Evolutionary conservation across 92 coral and sea anemone genomes (phyloP).

Genomic region (Parazoanthus darwini): DNA sequence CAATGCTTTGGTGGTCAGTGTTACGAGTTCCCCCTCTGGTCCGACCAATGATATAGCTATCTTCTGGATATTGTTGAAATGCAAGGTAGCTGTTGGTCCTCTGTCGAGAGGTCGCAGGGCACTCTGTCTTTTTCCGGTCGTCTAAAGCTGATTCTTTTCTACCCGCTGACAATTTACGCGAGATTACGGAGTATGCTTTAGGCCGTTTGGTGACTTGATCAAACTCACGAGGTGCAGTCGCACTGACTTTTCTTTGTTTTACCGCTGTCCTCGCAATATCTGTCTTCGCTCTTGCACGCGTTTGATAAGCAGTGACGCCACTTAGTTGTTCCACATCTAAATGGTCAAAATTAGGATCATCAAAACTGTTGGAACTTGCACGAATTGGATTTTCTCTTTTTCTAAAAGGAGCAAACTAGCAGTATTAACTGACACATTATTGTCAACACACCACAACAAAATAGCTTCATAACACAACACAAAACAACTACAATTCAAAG

Average conservation of each 20-base stretch:
- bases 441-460: too few relatives aligned
- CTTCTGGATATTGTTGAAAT: neutral
- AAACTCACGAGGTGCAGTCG: neutral
- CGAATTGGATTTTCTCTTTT: neutral
- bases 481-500: too few relatives aligned
- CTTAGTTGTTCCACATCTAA: neutral
- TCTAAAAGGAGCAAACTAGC: neutral
- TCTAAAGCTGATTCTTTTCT: neutral
- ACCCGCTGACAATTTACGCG: neutral
- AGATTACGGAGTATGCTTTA: neutral
- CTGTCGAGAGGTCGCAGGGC: neutral
- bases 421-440: too few relatives aligned
- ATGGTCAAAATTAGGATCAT: neutral
- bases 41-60: neutral
- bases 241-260: neutral
- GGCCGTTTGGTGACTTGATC: neutral
- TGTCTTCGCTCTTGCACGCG: neutral
- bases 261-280: neutral
- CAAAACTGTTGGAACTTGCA: neutral
- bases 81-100: neutral
- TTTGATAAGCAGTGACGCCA: neutral
- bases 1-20: neutral
- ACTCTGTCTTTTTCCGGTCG: neutral
- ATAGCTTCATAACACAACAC: too few relatives aligned
- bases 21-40: neutral